Base-by-base conservation (phyloP, 2,113 vertebrate genomes). In the Sceloporus tristichus region DNA sequence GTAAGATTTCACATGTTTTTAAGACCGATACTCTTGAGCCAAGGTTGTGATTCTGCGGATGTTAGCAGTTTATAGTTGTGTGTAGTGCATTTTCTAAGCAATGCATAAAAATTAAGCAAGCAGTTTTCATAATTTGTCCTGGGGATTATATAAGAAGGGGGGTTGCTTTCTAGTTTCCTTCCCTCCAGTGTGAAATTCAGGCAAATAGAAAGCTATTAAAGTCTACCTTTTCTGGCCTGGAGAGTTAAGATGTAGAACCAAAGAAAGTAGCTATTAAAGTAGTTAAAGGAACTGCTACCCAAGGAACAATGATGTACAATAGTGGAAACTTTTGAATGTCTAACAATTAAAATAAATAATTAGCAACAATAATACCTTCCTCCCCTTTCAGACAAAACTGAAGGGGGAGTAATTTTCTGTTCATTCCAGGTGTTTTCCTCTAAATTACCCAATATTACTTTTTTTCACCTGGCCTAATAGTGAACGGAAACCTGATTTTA, bases 401-500 rank as follows among this genome's bases (percentile, higher is more conserved):
- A 68, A 38, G 27, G 29, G 68, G 62, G 70, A 65, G 70, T 88
- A 93, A 93, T 93, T 93, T 86, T 89, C 85, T 91, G 89, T 79
- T 90, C 92, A 94, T 94, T 94, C 93, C 93, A 95, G 94, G 95
- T 81, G 56, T 92, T 87, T 95, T 92, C 93, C 92, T 92, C 90
- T 89, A 93, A 96, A 96, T 95, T 94, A 95, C 83, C 90, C 68
- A 89, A 82, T 86, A 91, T 80, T 90, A 88, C 94, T 94, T 91
- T 91, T 48, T 90, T 92, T 95, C 95, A 96, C 95, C 95, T 96
- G 96, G 94, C 94, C 95, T 95, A 96, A 96, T 95, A 95, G 94
- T 94, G 95, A 95, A 96, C 95, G 96, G 95, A 97, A 97, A 96
- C 93, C 93, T 96, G 97, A 97, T 97, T 97, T 97, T 97, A 97